Percentiles rank a stretch among this genome's conserved stretches.
Conservation (phyloP, 2,113 vertebrate genomes). For the Tragelaphus buxtoni region DNA sequence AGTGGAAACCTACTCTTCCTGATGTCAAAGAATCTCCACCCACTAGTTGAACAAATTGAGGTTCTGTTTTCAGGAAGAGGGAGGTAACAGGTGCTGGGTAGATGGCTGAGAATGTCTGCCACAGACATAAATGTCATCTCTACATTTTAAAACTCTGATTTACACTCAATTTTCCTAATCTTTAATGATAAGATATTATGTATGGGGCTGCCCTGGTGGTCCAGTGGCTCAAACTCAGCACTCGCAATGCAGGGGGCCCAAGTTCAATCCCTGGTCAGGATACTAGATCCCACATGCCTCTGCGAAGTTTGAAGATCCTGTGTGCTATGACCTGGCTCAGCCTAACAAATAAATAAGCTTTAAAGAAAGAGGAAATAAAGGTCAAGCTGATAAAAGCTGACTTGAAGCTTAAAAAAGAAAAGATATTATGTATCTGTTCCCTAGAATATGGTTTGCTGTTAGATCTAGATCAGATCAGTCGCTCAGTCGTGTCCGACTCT, state of each 20-base stretch:
- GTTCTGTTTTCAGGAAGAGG: slow-evolving; percentile 12
- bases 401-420: background rate
- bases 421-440: background rate
- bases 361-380: background rate
- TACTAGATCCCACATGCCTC: background rate
- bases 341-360: background rate
- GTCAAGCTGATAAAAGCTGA: background rate
- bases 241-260: background rate
- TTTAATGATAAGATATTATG: background rate
- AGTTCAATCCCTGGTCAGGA: background rate
- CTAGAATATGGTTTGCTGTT: background rate
- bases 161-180: background rate
- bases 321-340: background rate
- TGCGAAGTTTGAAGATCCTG: background rate
- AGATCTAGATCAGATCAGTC: background rate
- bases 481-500: no score
- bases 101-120: background rate
- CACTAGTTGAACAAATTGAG: background rate
- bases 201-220: background rate
- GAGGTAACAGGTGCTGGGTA: background rate
- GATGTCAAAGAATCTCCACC: background rate
- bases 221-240: background rate
- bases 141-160: slow-evolving; percentile 23
- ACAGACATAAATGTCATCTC: background rate
- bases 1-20: background rate